Percentiles rank a stretch among this genome's conserved stretches.
Evolutionary conservation across 2,113 vertebrate species (phyloP).

Genomic region (Chauna torquata): DNA sequence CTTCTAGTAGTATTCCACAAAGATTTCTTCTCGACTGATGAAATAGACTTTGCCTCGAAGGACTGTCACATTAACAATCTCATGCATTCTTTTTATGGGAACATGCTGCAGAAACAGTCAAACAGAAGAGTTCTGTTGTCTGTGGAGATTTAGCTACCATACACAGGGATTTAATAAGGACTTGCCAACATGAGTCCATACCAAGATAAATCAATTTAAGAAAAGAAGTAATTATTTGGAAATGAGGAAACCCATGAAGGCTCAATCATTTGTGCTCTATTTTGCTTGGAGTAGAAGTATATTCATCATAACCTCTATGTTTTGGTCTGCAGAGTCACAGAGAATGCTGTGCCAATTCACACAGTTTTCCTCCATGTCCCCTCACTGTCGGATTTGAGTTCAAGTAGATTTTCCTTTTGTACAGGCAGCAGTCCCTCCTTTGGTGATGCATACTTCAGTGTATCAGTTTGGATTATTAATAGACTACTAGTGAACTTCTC

Average conservation of each 20-base stretch:
- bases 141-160: not conserved
- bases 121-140: constrained; percentile 6
- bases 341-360: not conserved
- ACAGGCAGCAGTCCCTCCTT: not conserved
- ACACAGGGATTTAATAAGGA: not conserved
- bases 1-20: constrained; percentile 16
- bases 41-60: constrained; percentile 24
- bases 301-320: not conserved
- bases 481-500: not conserved
- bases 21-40: constrained; percentile 23
- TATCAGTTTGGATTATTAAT: not conserved
- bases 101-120: not conserved
- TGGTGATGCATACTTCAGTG: not conserved
- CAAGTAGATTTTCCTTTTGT: not conserved
- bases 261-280: not conserved
- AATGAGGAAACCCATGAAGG: not conserved
- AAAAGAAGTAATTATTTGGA: not conserved
- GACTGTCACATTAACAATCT: constrained; percentile 37
- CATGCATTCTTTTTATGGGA: constrained; percentile 23
- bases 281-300: not conserved
- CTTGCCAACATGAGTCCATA: not conserved
- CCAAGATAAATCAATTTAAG: constrained; percentile 20
- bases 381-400: not conserved
- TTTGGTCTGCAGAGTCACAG: not conserved
- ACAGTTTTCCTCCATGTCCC: not conserved